Conservation (phyloP, 2,888 invertebrate genomes). For the Barypeithes pellucidus region DNA sequence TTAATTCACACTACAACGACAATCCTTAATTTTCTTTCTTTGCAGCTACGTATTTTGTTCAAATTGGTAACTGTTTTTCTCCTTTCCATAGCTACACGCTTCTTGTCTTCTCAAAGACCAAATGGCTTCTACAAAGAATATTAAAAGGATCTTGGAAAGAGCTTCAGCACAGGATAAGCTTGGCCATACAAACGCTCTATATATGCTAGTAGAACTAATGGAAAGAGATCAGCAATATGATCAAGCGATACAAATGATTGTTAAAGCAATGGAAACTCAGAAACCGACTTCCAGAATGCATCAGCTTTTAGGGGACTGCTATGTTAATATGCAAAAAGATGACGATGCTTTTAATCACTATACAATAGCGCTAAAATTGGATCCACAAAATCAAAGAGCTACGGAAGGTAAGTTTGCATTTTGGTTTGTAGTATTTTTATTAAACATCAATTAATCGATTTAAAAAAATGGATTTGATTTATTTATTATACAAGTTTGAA, state of each 20-base stretch:
- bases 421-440: no score
- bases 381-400: conserved; percentile 78
- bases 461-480: no score
- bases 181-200: conserved; percentile 81
- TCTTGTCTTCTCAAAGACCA: conserved; percentile 82
- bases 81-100: conserved; percentile 78
- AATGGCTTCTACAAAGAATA: conserved; percentile 73
- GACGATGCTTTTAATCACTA: conserved; percentile 82
- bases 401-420: conserved; percentile 71
- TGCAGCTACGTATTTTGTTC: no score
- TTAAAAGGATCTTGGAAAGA: conserved; percentile 81
- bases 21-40: no score
- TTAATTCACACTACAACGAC: no score
- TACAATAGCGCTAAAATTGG: conserved; percentile 78
- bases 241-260: conserved; percentile 79
- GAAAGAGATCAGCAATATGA: conserved; percentile 79
- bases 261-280: conserved; percentile 75
- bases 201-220: conserved; percentile 80
- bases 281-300: conserved; percentile 78
- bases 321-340: conserved; percentile 76
- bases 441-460: no score
- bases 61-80: no score
- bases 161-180: conserved; percentile 81
- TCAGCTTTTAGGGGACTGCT: conserved; percentile 79
- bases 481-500: no score